These are phyloP conservation scores for Coptodon bakossiorum DNA, from an alignment of 2,113 vertebrate genomes.

Conservation along the genomic window DNA sequence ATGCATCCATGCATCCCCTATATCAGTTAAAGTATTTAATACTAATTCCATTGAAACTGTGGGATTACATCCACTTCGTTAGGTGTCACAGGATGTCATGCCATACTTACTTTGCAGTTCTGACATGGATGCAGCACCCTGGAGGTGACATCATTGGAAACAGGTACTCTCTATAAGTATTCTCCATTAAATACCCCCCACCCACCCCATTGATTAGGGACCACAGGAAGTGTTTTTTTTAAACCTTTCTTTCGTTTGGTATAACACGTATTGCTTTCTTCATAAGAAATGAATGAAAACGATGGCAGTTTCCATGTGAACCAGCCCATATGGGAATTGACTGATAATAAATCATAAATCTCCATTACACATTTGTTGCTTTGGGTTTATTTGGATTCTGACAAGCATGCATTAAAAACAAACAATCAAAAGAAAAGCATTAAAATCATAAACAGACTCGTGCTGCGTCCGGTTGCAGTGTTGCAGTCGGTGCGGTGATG, in stretches of 20 bases:
- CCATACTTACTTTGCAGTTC: neutral
- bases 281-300: neutral
- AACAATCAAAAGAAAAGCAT: neutral
- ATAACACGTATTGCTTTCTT: neutral
- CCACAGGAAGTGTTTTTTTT: neutral
- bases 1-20: neutral
- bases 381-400: neutral
- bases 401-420: neutral
- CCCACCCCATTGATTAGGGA: neutral
- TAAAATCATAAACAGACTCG: neutral
- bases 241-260: rapidly evolving
- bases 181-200: neutral
- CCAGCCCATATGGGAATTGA: neutral
- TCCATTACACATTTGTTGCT: neutral
- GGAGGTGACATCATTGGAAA: neutral
- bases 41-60: neutral
- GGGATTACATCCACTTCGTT: neutral
- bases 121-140: neutral
- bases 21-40: neutral
- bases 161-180: neutral
- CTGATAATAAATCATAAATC: neutral
- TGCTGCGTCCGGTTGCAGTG: neutral
- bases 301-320: neutral
- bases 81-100: neutral
- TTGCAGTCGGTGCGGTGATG: neutral